Conservation (phyloP, 2,797 vertebrate species). For the Helarctos malayanus region DNA sequence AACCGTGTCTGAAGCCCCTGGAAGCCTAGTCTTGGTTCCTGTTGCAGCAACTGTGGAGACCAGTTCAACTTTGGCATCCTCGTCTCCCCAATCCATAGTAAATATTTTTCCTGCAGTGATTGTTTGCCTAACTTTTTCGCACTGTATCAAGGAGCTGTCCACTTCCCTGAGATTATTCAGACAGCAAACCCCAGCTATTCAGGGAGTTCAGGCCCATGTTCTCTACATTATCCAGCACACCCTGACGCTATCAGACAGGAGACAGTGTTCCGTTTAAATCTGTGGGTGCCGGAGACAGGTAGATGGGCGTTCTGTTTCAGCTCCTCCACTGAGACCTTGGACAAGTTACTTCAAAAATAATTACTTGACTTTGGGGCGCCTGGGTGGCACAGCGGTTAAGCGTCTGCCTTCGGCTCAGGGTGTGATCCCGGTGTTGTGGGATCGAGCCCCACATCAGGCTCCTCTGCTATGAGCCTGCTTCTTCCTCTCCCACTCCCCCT, state of each 20-base stretch:
- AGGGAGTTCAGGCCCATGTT: background rate
- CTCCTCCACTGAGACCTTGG: background rate
- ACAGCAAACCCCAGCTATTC: background rate
- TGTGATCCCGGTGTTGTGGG: too few species aligned
- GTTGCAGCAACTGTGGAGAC: background rate
- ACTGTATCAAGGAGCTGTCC: background rate
- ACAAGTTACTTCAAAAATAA: background rate
- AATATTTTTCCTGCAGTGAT: background rate
- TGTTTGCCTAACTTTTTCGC: background rate
- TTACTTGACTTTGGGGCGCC: background rate
- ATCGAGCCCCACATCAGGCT: too few species aligned
- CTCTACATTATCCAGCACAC: background rate
- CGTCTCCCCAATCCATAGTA: background rate
- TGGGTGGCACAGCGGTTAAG: too few species aligned
- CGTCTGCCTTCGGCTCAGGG: too few species aligned
- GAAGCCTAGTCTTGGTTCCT: background rate
- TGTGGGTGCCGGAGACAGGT: background rate
- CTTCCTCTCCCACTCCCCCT: too few species aligned
- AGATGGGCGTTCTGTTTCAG: background rate
- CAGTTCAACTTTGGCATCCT: background rate
- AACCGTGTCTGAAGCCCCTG: background rate
- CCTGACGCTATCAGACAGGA: background rate
- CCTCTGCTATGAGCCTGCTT: too few species aligned
- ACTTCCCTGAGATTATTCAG: background rate
- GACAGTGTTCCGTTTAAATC: background rate